Base-by-base conservation (phyloP, 2,888 invertebrate species). In the Agrilus cyanescens region DNA sequence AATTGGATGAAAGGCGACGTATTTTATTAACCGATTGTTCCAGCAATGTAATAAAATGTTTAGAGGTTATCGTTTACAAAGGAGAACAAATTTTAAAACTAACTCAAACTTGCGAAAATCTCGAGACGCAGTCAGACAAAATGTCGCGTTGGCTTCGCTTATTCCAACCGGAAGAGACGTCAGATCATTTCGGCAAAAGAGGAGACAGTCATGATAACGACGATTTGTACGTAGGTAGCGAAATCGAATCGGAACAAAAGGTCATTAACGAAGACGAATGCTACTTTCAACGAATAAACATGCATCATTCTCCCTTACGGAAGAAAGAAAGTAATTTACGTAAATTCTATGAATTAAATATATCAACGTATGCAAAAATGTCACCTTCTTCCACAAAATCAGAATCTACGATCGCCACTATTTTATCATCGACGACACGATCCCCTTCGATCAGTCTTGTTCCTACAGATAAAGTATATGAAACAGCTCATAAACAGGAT, bases 51-150 rank as follows among this genome's bases (percentile, higher is more conserved):
- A 49, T 70, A 1, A 65, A 66, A 46, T 64, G 69, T 64, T 53
- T 76, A 2, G 58, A 67, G 48, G 53, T 53, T 3, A 63, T 70
- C 1, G 53, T 58, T 29, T 60, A 62, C 42, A 75, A 72, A 55
- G 74, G 72, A 4, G 69, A 72, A 44, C 69, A 68, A 52, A 69
- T 77, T 38, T 53, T 73, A 36, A 68, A 70, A 16, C 53, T 77
- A 48, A 68, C 70, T 16, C 65, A 67, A 16, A 62, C 71, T n/a
- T 76, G 77, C 48, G 61, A 71, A 31, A 75, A 74, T 57, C 71
- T 69, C 52, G 75, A 77, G 61, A 75, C 73, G 0, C 68, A 69
- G 47, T 61, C 67, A 12, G 75, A 76, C 58, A 72, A 71, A 53
- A 62, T 72, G 13, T 47, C 70, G 35, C 70, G 70, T 2, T 72